These are phyloP conservation scores for Caradrina clavipalpis DNA, from an alignment of 2,888 invertebrate genomes.

Conservation along the genomic window DNA sequence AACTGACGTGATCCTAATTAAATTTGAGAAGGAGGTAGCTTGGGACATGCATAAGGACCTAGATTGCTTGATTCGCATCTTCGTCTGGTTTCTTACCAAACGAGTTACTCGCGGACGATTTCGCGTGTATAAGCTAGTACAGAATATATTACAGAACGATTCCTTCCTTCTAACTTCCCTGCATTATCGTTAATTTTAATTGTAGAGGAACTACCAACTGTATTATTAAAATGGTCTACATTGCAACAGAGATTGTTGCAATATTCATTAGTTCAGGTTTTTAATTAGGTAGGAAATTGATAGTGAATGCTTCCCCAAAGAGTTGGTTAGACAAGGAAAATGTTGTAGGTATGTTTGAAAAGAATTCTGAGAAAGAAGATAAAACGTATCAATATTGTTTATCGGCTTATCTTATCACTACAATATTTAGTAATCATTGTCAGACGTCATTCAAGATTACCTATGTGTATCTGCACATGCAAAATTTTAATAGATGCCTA, in stretches of 20 bases:
- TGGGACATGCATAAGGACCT: too few species aligned
- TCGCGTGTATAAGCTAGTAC: not conserved
- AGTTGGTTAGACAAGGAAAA: conserved; percentile 24
- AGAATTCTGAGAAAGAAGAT: conserved; percentile 27
- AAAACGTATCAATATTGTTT: conserved; percentile 15
- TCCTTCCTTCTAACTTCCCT: conserved; percentile 50
- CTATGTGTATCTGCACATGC: not conserved
- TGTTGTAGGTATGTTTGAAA: not conserved
- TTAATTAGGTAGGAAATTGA: conserved; percentile 14
- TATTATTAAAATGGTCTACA: conserved; percentile 10
- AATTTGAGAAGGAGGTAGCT: not conserved
- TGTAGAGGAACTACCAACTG: conserved; percentile 19
- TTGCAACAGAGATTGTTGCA: conserved; percentile 24
- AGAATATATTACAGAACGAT: conserved; percentile 20
- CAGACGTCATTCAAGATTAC: conserved; percentile 21
- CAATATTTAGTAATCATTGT: not conserved
- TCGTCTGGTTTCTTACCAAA: not conserved
- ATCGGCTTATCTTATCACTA: conserved; percentile 9
- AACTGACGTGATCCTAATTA: not conserved
- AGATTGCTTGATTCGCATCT: too few species aligned
- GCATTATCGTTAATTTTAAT: conserved; percentile 36
- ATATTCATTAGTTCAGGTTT: conserved; percentile 29
- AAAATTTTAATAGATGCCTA: not conserved
- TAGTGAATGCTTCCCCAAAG: not conserved
- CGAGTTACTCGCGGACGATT: not conserved